phyloP scores from a whole-genome alignment of 2,888 invertebrate species.

The Phoenoteleia sp. region DNA sequence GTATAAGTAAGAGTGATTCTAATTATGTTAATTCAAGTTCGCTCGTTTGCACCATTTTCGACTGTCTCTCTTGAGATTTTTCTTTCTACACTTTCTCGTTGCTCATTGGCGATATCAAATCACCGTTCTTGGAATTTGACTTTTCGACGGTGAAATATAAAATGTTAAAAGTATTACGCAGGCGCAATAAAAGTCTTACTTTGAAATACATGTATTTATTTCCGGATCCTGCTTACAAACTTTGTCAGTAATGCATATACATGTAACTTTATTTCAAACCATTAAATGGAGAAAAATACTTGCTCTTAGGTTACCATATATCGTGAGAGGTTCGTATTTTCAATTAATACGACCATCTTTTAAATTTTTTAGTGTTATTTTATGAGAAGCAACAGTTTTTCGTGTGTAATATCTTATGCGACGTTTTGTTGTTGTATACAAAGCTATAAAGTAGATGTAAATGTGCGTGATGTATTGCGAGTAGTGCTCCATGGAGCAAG shows the following conservation, averaged over 20 bases:
- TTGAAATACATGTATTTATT: neutral
- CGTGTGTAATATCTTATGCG: slow-evolving; percentile 40
- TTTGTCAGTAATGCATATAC: neutral
- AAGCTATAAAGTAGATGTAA: slow-evolving; percentile 74
- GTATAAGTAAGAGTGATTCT: slow-evolving; percentile 80
- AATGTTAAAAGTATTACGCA: neutral
- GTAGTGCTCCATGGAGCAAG: slow-evolving; percentile 63
- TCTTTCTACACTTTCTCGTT: slow-evolving; percentile 49
- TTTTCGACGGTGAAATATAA: slow-evolving; percentile 31
- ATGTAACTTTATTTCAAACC: slow-evolving; percentile 9
- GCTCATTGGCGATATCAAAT: slow-evolving; percentile 13
- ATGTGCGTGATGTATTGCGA: slow-evolving; percentile 75
- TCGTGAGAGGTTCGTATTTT: slow-evolving; percentile 35
- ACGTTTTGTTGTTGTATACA: slow-evolving; percentile 38
- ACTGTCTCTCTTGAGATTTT: slow-evolving; percentile 60
- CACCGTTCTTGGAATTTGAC: slow-evolving; percentile 38
- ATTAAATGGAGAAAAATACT: slow-evolving; percentile 25
- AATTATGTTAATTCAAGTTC: slow-evolving; percentile 83
- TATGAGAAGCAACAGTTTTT: slow-evolving; percentile 57
- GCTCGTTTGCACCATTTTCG: slow-evolving; percentile 77
- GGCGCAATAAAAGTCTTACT: neutral
- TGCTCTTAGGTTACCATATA: slow-evolving; percentile 30
- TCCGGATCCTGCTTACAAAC: neutral
- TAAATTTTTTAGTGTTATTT: slow-evolving; percentile 52
- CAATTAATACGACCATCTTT: slow-evolving; percentile 38